Evolutionary conservation across 2,888 invertebrate species (phyloP), one percentile per base, ranked within the genome.

Genomic region (Aradus depressus): DNA sequence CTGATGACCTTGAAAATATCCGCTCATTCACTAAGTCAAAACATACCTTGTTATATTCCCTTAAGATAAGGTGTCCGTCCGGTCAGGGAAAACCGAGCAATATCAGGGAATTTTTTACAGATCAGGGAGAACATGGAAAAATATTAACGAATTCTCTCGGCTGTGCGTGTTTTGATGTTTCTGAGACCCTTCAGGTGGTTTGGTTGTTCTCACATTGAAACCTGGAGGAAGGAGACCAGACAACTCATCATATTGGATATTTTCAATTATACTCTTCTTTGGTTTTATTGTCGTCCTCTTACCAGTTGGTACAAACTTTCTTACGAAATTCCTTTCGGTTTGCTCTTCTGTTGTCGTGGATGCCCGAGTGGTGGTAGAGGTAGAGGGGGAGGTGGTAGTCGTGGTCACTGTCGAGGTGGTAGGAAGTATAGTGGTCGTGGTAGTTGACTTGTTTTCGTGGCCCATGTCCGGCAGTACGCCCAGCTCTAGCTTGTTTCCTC

Each of bases 171-270:
- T 51, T 41, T 54, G 47, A 31, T 31, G 67, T 63, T 53, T 73
- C 70, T 21, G 73, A 68, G 64, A 75, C 77, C 8, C 55, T 14
- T 62, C 61, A 14, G 58, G 54, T 43, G 58, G 52, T 48, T 63
- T 60, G 22, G 53, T 51, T 32, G 55, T 57, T 37, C 63, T 55
- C 3, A 59, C 60, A 55, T 64, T 67, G 61, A 78, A 82, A 2
- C 80, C 80, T 1, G 77, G 68, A 3, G 82, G 82, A 5, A 81
- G 64, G 1, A 82, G 66, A 16, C 76, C 74, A 3, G 75, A 65
- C 23, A 60, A 49, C 37, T 64, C 64, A 28, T 63, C 62, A 49
- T 64, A 65, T 23, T 63, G 61, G 18, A 65, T 58, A 31, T 55
- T 62, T 34, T 63, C 65, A 34, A 63, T 42, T 25, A 62, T 41